A percentile compares a stretch with the other conserved stretches of the same genome.
phyloP scores from a whole-genome alignment of 2,797 vertebrate genomes.

The Scyliorhinus canicula region DNA sequence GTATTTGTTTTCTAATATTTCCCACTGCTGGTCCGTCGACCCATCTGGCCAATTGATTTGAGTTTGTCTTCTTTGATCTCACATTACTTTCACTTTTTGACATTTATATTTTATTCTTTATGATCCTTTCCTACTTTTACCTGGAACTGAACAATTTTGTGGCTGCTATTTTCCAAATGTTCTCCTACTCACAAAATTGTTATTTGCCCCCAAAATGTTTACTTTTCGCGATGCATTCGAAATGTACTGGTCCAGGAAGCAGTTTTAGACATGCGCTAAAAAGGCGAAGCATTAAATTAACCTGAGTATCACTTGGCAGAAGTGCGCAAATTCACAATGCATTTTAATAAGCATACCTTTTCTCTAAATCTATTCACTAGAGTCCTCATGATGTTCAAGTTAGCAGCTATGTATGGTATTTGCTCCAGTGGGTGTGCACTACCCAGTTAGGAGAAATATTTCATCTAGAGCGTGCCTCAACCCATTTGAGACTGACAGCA shows the following conservation, averaged over 20 bases:
- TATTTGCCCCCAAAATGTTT: not conserved
- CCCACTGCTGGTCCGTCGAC: not conserved
- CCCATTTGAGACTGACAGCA: not conserved
- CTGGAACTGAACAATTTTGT: not conserved
- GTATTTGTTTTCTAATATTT: constrained; percentile 17
- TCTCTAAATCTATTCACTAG: not conserved
- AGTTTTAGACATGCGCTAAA: not conserved
- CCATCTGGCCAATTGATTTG: not conserved
- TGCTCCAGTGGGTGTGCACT: not conserved
- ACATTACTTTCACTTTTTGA: not conserved
- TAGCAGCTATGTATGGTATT: not conserved
- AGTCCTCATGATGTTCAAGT: not conserved
- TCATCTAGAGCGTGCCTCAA: not conserved
- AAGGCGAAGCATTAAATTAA: not conserved
- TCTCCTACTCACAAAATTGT: not conserved
- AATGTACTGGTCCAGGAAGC: not conserved
- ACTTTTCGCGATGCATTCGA: not conserved
- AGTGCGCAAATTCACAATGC: not conserved
- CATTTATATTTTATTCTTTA: not conserved
- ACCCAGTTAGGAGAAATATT: not conserved
- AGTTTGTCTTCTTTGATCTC: not conserved
- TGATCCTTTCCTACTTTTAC: not conserved
- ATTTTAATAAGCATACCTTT: not conserved
- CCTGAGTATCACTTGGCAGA: not conserved
- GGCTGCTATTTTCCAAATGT: not conserved